A percentile compares a stretch with the other conserved stretches of the same genome.
Evolutionary conservation across 2,113 vertebrate genomes (phyloP).

Genomic region (Perognathus longimembris): DNA sequence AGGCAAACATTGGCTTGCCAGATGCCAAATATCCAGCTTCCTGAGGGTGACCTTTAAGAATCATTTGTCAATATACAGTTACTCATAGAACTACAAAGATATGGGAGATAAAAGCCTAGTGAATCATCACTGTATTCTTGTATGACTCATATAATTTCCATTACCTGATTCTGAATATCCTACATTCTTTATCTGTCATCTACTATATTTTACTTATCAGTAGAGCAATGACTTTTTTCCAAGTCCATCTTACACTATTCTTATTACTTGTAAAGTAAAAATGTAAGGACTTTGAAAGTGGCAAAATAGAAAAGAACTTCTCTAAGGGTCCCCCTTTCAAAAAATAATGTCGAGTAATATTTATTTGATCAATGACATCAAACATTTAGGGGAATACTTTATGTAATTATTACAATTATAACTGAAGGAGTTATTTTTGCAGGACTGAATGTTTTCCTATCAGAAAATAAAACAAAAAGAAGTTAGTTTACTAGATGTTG

Average conservation of each 20-base stretch:
- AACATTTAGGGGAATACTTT: neutral
- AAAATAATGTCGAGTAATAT: neutral
- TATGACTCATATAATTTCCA: neutral
- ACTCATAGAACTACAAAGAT: neutral
- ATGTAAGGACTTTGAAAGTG: neutral
- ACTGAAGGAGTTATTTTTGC: neutral
- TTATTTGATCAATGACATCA: neutral
- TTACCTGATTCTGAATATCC: neutral
- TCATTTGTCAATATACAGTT: neutral
- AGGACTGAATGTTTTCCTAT: neutral
- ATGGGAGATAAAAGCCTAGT: neutral
- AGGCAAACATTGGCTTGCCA: neutral
- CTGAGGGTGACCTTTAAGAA: neutral
- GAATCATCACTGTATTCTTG: neutral
- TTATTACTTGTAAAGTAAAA: slow-evolving; percentile 30
- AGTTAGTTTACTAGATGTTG: neutral
- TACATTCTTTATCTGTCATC: slow-evolving; percentile 9
- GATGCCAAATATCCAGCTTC: neutral
- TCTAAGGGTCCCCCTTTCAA: neutral
- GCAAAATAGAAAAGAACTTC: slow-evolving; percentile 2
- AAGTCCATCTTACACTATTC: neutral
- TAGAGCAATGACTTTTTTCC: neutral
- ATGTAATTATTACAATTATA: neutral
- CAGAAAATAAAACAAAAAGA: neutral
- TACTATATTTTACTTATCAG: neutral